A percentile compares a stretch with the other conserved stretches of the same genome.
phyloP scores from a whole-genome alignment of 2,113 vertebrate species.

The Vombatus ursinus region DNA sequence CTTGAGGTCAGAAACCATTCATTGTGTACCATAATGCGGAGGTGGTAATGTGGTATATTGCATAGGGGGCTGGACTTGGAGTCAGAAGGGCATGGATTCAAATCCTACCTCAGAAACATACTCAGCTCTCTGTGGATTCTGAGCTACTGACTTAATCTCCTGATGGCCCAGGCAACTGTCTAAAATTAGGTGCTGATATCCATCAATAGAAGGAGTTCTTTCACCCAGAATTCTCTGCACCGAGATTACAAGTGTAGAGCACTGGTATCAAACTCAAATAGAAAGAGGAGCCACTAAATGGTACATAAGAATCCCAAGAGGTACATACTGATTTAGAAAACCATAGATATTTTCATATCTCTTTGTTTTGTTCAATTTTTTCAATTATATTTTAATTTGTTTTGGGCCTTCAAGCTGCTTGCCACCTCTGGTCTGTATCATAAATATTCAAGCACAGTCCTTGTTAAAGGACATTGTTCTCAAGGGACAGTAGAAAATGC shows the following conservation, averaged over 20 bases:
- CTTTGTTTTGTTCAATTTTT: neutral
- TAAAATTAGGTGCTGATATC: neutral
- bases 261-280: neutral
- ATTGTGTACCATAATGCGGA: neutral
- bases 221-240: neutral
- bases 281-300: neutral
- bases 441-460: neutral
- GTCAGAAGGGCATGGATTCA: neutral
- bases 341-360: neutral
- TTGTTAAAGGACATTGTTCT: neutral
- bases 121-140: neutral
- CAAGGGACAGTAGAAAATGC: neutral
- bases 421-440: neutral
- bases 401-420: neutral
- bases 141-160: neutral
- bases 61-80: neutral
- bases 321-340: neutral
- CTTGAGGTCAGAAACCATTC: neutral
- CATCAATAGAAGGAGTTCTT: neutral
- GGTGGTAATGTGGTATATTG: neutral
- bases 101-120: neutral
- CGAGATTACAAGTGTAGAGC: neutral
- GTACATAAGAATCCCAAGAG: neutral
- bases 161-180: neutral
- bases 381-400: neutral